phyloP scores from a whole-genome alignment of 2,113 vertebrate genomes.

The Catharus bicknelli region DNA sequence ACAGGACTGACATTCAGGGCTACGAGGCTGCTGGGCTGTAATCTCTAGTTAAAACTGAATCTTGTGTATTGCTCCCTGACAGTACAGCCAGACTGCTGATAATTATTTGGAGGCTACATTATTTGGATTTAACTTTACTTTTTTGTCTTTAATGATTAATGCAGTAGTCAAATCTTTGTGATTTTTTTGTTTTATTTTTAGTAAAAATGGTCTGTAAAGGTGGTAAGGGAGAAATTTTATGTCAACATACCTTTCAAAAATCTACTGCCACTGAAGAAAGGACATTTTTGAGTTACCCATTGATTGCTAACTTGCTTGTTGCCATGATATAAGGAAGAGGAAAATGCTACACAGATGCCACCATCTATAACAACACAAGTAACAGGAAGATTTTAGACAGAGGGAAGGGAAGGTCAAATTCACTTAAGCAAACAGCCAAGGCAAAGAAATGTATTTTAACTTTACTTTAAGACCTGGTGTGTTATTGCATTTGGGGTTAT shows the following conservation, averaged over 20 bases:
- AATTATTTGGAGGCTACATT: constrained; percentile 69
- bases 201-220: neutral
- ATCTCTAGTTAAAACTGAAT: constrained; percentile 77
- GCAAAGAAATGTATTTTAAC: neutral
- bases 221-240: neutral
- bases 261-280: neutral
- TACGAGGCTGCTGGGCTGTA: constrained; percentile 65
- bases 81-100: constrained; percentile 49
- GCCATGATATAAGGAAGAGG: neutral
- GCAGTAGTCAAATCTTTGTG: constrained; percentile 11
- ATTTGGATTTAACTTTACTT: constrained; percentile 52
- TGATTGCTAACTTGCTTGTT: neutral
- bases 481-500: neutral
- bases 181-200: neutral
- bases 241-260: neutral
- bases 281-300: neutral
- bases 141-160: neutral
- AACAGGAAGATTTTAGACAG: neutral
- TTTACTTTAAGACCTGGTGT: neutral
- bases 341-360: neutral
- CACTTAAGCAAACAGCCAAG: neutral
- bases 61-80: constrained; percentile 62
- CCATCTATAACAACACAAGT: neutral
- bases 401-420: neutral
- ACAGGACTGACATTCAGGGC: constrained; percentile 71